Conservation (phyloP, 2,797 vertebrate species). For the Onychomys arenicola region DNA sequence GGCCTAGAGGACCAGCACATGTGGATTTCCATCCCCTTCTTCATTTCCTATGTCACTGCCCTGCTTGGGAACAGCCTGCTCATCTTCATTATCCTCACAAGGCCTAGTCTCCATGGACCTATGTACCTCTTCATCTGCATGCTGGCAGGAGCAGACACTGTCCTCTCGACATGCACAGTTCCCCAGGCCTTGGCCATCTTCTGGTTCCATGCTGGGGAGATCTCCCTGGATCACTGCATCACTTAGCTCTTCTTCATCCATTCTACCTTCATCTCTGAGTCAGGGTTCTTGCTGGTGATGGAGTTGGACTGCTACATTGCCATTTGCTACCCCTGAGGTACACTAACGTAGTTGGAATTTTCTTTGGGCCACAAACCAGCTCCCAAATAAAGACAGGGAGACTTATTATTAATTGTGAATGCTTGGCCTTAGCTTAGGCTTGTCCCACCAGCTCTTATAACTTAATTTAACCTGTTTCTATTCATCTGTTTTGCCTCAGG, state of each 20-base stretch:
- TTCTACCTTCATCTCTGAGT: slow-evolving; percentile 62
- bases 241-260: slow-evolving; percentile 65
- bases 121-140: slow-evolving; percentile 76
- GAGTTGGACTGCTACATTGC: slow-evolving; percentile 58
- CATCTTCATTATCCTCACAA: slow-evolving; percentile 40
- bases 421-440: too few relatives aligned
- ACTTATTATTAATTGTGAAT: too few relatives aligned
- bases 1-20: slow-evolving; percentile 52
- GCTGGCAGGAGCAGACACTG: slow-evolving; percentile 36
- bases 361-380: too few relatives aligned
- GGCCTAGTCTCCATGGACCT: slow-evolving; percentile 56
- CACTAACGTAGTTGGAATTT: too few relatives aligned
- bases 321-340: slow-evolving; percentile 67
- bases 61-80: slow-evolving; percentile 75
- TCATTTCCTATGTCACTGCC: neutral
- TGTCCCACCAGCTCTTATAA: too few relatives aligned
- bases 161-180: slow-evolving; percentile 40
- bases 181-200: slow-evolving; percentile 68
- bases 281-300: slow-evolving; percentile 69
- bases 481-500: too few relatives aligned
- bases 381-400: too few relatives aligned
- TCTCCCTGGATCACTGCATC: slow-evolving; percentile 63
- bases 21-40: slow-evolving; percentile 77
- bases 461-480: too few relatives aligned
- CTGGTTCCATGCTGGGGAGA: slow-evolving; percentile 50